Evolutionary conservation across 2,113 vertebrate genomes (phyloP).

Genomic region (Pachypanchax playfairii): DNA sequence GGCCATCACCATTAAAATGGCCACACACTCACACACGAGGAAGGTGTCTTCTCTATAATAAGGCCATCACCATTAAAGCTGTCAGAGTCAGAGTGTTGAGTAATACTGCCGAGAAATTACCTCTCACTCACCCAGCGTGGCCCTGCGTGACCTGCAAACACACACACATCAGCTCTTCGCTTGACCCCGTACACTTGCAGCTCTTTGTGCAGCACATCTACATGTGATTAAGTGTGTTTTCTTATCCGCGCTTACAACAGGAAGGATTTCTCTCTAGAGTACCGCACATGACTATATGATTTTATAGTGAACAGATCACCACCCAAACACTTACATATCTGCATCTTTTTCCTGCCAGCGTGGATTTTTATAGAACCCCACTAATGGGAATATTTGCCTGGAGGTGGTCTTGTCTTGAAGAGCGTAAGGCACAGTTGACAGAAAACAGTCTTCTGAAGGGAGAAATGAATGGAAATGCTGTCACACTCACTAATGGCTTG

Average conservation of each 20-base stretch:
- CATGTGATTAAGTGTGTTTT: not conserved
- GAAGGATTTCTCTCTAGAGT: conserved; percentile 2
- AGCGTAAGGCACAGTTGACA: no score
- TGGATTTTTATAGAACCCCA: not conserved
- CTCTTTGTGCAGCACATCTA: conserved; percentile 16
- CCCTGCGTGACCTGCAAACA: conserved; percentile 54
- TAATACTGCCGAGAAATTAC: conserved; percentile 79
- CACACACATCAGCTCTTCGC: conserved; percentile 42
- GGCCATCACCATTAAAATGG: conserved; percentile 69
- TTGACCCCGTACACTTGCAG: conserved; percentile 22
- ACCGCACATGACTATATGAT: conserved; percentile 24
- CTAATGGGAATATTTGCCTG: not conserved
- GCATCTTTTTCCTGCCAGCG: no score
- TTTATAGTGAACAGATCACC: conserved; percentile 33
- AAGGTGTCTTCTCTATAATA: conserved; percentile 81
- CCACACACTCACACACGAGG: conserved; percentile 30
- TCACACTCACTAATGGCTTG: no score
- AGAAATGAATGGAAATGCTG: no score
- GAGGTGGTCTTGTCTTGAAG: conserved; percentile 28
- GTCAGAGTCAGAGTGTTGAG: conserved; percentile 78
- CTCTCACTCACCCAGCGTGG: conserved; percentile 63
- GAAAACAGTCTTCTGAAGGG: no score
- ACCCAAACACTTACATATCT: not conserved
- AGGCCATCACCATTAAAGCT: conserved; percentile 85
- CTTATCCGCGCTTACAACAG: not conserved